phyloP scores from a whole-genome alignment of 1,140 invertebrate genomes.

The Rhyzopertha dominica region DNA sequence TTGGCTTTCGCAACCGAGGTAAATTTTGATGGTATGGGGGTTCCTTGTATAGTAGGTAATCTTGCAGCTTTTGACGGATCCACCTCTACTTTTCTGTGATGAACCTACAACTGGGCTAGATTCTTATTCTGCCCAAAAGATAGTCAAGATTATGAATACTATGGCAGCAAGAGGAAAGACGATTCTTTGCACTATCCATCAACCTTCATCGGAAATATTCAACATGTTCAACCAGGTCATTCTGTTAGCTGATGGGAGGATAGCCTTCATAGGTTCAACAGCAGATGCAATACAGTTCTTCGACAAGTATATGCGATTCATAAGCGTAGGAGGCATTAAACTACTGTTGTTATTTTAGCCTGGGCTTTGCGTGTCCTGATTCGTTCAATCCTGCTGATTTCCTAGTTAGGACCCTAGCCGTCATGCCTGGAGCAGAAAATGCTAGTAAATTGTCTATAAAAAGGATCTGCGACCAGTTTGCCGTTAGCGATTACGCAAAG shows the following conservation, averaged over 20 bases:
- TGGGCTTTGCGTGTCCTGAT: constrained; percentile 70
- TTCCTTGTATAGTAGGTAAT: constrained; percentile 6
- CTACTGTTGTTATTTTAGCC: constrained; percentile 46
- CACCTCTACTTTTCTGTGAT: constrained; percentile 89
- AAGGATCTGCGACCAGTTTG: constrained; percentile 71
- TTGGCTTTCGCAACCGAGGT: constrained; percentile 91
- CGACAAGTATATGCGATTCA: constrained; percentile 50
- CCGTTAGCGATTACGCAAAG: constrained; percentile 68
- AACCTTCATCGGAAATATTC: constrained; percentile 91
- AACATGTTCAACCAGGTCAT: constrained; percentile 82
- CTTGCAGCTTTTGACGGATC: constrained; percentile 80
- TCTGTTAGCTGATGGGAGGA: constrained; percentile 81
- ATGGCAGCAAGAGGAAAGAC: constrained; percentile 70
- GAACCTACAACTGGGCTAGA: constrained; percentile 94
- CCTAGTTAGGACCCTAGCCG: constrained; percentile 79
- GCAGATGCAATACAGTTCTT: constrained; percentile 76
- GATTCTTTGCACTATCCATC: constrained; percentile 93
- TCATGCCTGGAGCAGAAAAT: constrained; percentile 69
- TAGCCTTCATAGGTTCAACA: constrained; percentile 79
- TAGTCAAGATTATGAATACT: constrained; percentile 69
- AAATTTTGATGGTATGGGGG: constrained; percentile 17
- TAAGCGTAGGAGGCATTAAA: not conserved
- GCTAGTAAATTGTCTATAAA: constrained; percentile 59
- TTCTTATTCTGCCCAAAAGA: constrained; percentile 83
- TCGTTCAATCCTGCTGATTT: constrained; percentile 93